Conservation (phyloP, 2,888 invertebrate species). For the Catonia carolina region DNA sequence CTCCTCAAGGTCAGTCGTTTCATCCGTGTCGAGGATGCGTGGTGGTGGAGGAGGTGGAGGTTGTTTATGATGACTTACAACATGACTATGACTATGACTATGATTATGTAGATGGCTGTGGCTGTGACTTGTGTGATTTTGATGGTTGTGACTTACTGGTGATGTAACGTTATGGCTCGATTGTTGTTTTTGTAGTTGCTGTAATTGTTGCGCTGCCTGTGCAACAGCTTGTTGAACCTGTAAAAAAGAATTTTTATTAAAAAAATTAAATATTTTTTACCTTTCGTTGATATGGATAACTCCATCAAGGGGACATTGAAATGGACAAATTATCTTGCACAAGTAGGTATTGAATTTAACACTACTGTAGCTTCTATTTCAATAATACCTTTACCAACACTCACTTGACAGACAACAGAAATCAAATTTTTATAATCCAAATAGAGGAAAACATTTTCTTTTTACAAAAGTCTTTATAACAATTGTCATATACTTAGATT, state of each 20-base stretch:
- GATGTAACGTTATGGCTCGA: not conserved
- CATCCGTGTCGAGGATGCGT: slow-evolving; percentile 70
- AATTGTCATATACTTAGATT: too few relatives aligned
- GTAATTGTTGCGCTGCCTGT: slow-evolving; percentile 77
- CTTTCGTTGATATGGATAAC: too few relatives aligned
- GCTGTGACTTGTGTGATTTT: slow-evolving; percentile 38
- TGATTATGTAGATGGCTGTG: slow-evolving; percentile 29
- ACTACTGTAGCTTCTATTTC: too few relatives aligned
- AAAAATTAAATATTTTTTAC: not conserved
- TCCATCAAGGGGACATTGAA: too few relatives aligned
- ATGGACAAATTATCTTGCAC: not conserved
- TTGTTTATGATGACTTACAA: slow-evolving; percentile 43
- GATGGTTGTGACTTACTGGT: slow-evolving; percentile 34
- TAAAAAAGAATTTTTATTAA: slow-evolving; percentile 24
- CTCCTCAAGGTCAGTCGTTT: slow-evolving; percentile 95
- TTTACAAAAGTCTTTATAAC: too few relatives aligned
- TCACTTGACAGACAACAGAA: too few relatives aligned
- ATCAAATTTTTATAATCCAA: too few relatives aligned
- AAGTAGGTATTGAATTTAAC: too few relatives aligned
- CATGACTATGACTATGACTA: slow-evolving; percentile 27
- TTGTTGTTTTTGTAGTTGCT: slow-evolving; percentile 64
- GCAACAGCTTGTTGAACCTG: slow-evolving; percentile 78
- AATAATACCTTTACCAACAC: too few relatives aligned
- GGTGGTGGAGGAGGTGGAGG: slow-evolving; percentile 41
- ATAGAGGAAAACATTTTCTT: too few relatives aligned